phyloP scores from a whole-genome alignment of 2,797 vertebrate species.

The Rousettus madagascariensis region DNA sequence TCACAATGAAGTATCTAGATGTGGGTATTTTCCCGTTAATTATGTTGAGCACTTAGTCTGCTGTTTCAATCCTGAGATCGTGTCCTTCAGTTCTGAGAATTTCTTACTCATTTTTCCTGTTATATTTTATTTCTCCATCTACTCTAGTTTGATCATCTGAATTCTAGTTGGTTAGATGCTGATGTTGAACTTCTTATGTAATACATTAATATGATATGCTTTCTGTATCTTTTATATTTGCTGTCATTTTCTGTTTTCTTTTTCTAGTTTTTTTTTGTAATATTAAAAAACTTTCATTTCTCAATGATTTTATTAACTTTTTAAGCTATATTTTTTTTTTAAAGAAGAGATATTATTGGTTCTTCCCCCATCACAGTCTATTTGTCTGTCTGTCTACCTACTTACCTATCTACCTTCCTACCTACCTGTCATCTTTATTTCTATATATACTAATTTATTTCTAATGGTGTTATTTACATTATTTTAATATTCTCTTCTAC shows the following conservation, averaged over 20 bases:
- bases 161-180: neutral
- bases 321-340: neutral
- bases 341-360: neutral
- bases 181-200: neutral
- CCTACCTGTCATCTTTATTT: no score
- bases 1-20: neutral
- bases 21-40: neutral
- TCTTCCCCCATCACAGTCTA: neutral
- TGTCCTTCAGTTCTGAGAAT: neutral
- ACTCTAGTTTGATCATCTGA: neutral
- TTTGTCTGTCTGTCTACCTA: neutral
- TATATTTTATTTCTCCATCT: neutral
- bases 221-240: neutral
- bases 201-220: neutral
- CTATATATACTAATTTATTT: neutral
- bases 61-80: neutral
- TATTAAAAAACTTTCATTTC: neutral
- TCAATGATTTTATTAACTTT: conserved; percentile 27
- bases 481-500: neutral
- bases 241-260: neutral
- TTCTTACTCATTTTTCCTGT: neutral
- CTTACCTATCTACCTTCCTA: neutral
- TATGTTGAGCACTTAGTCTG: neutral
- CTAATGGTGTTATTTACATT: neutral
- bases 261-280: neutral